Percentiles rank a stretch among this genome's conserved stretches.
Conservation (phyloP, 2,888 invertebrate genomes). For the Rhimphoctona megacephalus region DNA sequence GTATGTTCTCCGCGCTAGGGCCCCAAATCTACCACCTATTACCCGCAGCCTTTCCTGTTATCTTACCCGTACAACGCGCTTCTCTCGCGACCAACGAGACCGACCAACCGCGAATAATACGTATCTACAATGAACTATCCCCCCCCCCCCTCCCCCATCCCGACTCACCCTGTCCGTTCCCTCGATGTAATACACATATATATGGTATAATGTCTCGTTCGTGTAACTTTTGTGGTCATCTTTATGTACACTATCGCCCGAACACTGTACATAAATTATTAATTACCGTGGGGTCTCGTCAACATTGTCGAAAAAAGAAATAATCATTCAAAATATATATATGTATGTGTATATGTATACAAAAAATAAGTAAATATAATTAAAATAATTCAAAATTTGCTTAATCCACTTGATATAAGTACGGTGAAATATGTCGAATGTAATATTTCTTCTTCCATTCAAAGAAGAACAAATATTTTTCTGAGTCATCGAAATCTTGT, state of each 20-base stretch:
- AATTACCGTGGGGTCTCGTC: conserved; percentile 3
- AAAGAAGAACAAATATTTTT: not conserved
- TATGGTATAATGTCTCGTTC: conserved; percentile 8
- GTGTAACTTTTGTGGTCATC: conserved; percentile 53
- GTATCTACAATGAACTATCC: conserved; percentile 63
- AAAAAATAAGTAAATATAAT: too few relatives aligned
- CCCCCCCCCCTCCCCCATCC: conserved; percentile 25
- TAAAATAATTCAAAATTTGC: too few relatives aligned
- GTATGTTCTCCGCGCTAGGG: conserved; percentile 81
- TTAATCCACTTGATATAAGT: too few relatives aligned
- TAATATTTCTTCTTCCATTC: too few relatives aligned
- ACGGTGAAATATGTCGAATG: not conserved
- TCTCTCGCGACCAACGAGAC: conserved; percentile 68
- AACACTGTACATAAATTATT: conserved; percentile 43
- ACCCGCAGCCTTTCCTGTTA: conserved; percentile 83
- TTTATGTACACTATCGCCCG: conserved; percentile 2
- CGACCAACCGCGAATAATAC: conserved; percentile 72
- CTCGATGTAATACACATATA: conserved; percentile 41
- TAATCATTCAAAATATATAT: too few relatives aligned
- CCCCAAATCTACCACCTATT: conserved; percentile 80
- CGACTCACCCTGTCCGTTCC: conserved; percentile 16
- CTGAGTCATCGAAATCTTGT: not conserved
- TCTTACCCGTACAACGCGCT: conserved; percentile 83
- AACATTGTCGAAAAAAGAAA: not conserved
- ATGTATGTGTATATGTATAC: too few relatives aligned